Percentiles rank a stretch among this genome's conserved stretches.
Evolutionary conservation across 1,140 invertebrate species (phyloP).

Genomic region (Dinothrombium tinctorium): DNA sequence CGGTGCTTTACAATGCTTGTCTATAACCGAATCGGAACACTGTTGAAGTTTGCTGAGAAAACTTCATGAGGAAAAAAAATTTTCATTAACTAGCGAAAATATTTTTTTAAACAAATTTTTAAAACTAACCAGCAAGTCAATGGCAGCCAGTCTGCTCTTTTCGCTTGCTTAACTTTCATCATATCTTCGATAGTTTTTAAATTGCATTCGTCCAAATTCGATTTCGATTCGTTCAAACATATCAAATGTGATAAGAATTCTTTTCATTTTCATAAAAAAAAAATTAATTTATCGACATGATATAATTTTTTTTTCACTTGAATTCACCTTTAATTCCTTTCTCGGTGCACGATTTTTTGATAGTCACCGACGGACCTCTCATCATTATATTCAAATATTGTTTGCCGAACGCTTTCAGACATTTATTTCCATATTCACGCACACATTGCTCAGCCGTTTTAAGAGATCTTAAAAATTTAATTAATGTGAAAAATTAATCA

Average conservation of each 20-base stretch:
- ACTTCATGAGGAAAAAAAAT: too few relatives aligned
- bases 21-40: too few relatives aligned
- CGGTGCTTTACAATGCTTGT: too few relatives aligned
- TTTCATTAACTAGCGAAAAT: too few relatives aligned
- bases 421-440: conserved; percentile 4
- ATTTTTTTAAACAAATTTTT: too few relatives aligned
- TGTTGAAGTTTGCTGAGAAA: too few relatives aligned
- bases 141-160: conserved; percentile 9
- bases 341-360: conserved; percentile 6
- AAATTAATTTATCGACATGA: background rate
- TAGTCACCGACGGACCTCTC: conserved; percentile 2
- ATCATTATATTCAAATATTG: conserved; percentile 11
- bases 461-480: background rate
- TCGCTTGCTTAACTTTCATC: conserved; percentile 6
- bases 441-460: conserved; percentile 7
- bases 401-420: conserved; percentile 9
- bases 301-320: background rate
- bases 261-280: background rate
- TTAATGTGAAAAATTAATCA: too few relatives aligned
- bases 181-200: conserved; percentile 5
- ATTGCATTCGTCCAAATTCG: conserved; percentile 6
- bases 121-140: conserved; percentile 8
- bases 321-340: conserved; percentile 8
- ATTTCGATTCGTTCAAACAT: conserved; percentile 8
- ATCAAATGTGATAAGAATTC: conserved; percentile 6